These are phyloP conservation scores for Hypanus sabinus DNA, from an alignment of 2,113 vertebrate species.

Conservation along the genomic window DNA sequence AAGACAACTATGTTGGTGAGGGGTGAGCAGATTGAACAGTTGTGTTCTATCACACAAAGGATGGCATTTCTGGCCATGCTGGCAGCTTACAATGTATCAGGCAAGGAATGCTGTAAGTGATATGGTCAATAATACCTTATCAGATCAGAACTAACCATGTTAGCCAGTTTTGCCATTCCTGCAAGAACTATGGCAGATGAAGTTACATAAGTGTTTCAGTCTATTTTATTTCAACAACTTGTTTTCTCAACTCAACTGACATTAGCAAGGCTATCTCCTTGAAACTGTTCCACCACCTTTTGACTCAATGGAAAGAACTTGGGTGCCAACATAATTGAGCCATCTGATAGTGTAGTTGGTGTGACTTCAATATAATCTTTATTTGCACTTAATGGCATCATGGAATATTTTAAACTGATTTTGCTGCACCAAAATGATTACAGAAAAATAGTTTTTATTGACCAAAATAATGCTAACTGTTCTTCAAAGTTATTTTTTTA, in stretches of 20 bases:
- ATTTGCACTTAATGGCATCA: neutral
- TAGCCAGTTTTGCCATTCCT: neutral
- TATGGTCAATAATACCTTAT: too few species aligned
- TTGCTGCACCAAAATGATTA: neutral
- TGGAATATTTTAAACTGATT: neutral
- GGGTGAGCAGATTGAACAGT: too few species aligned
- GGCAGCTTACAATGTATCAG: too few species aligned
- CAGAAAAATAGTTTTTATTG: neutral
- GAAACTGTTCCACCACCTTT: neutral
- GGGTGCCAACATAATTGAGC: neutral
- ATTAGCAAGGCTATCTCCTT: neutral
- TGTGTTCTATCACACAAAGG: too few species aligned
- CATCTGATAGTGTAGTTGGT: neutral
- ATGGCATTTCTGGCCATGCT: too few species aligned
- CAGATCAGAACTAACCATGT: neutral
- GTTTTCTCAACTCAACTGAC: neutral
- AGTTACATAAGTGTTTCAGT: too few species aligned
- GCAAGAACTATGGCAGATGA: neutral
- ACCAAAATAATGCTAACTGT: neutral
- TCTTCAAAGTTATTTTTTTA: neutral
- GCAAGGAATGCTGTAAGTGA: too few species aligned
- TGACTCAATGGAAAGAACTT: neutral
- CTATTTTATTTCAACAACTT: neutral
- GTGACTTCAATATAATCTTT: neutral
- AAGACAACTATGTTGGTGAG: too few species aligned